These are phyloP conservation scores for Electrona antarctica DNA, from an alignment of 2,113 vertebrate species.

Conservation along the genomic window DNA sequence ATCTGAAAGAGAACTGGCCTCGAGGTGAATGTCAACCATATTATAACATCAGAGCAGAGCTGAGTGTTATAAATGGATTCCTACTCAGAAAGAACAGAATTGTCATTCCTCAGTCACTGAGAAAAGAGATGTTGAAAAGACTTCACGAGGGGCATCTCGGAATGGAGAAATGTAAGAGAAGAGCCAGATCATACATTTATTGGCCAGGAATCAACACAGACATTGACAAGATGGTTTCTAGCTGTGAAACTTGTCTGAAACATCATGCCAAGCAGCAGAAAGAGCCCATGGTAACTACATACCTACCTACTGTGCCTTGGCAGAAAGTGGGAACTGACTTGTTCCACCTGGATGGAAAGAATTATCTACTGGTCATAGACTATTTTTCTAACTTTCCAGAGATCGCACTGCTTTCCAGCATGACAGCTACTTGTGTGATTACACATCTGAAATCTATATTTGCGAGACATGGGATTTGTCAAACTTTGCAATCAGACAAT, in stretches of 20 bases:
- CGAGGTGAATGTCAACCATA: neutral
- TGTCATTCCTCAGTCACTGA: too few relatives aligned
- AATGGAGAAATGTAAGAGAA: constrained; percentile 32
- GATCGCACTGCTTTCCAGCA: neutral
- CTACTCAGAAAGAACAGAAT: too few relatives aligned
- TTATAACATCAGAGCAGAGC: neutral
- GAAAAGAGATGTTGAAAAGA: neutral
- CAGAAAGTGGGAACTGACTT: constrained; percentile 25
- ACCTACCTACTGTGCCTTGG: constrained; percentile 11
- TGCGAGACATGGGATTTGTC: constrained; percentile 19
- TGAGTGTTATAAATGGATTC: neutral
- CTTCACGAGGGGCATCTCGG: constrained; percentile 22
- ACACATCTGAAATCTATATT: constrained; percentile 32
- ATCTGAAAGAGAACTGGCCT: neutral
- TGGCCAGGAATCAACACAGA: constrained; percentile 25
- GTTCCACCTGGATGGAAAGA: constrained; percentile 14
- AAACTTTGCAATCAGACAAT: constrained; percentile 10
- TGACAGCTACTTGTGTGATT: constrained; percentile 18
- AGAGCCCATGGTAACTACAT: neutral
- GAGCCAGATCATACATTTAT: constrained; percentile 15
- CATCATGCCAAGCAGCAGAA: constrained; percentile 17
- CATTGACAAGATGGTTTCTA: too few relatives aligned
- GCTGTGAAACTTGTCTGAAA: constrained; percentile 4
- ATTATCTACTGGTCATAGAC: constrained; percentile 23
- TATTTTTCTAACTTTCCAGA: constrained; percentile 4